phyloP scores from a whole-genome alignment of 2,113 vertebrate species.

The Gymnorhina tibicen region DNA sequence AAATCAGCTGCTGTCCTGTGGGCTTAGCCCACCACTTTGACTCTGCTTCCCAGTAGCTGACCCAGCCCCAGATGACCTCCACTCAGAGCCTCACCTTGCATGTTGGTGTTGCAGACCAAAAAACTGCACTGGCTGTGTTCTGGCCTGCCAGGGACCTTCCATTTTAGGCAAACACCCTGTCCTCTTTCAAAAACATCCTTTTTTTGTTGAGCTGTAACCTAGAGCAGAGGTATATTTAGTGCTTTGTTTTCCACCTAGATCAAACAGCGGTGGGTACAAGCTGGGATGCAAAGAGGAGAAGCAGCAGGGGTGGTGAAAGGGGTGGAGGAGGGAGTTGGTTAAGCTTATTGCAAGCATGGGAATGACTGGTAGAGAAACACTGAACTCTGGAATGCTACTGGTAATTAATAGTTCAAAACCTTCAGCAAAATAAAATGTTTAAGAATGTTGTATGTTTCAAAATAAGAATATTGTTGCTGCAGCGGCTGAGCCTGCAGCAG shows the following conservation, averaged over 20 bases:
- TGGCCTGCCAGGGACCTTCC: background rate
- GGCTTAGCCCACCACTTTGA: background rate
- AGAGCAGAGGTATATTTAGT: background rate
- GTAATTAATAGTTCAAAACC: background rate
- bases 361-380: background rate
- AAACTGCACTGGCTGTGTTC: background rate
- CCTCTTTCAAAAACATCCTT: background rate
- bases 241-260: background rate
- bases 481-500: too few species aligned
- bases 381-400: background rate
- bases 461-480: too few species aligned
- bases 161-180: fast-evolving
- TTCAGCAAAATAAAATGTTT: background rate
- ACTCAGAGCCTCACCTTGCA: background rate
- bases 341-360: background rate
- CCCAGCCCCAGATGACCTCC: background rate
- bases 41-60: background rate
- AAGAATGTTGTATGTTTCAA: background rate
- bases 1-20: background rate
- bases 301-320: background rate
- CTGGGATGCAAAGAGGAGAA: background rate
- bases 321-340: background rate
- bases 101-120: background rate
- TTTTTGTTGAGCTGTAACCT: background rate
- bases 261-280: background rate